Base-by-base conservation (phyloP, 1,140 invertebrate species). In the Cydia amplana region DNA sequence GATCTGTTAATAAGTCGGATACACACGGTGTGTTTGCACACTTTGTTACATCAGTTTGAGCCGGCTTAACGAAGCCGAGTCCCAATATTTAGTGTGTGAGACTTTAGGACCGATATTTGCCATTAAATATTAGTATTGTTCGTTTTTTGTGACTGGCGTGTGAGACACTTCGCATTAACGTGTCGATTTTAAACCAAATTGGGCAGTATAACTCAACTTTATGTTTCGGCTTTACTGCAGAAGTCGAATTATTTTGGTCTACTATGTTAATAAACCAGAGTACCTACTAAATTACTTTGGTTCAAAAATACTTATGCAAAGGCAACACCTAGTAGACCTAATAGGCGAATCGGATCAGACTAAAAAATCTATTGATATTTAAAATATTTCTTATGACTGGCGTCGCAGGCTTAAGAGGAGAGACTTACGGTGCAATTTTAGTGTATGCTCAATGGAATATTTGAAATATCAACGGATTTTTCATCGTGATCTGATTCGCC, bases 41-140 rank as follows among this genome's bases (percentile, higher is more conserved):
- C 83, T 85, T 87, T 75, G 87, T 90, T 90, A 89, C 85, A 88
- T 90, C 88, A 89, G 80, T 91, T 91, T 90, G 88, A 86, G 84
- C 77, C 83, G 85, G 85, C 85, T 88, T 89, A 89, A 86, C 86
- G 85, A 85, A 85, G 84, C 80, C 80, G 83, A 82, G 81, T 83
- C 85, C 83, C 85, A 90, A 90, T 88, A 88, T 90, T 89, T 90
- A 89, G 87, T 90, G 83, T 90, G 83, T 85, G 85, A 81, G 85
- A 87, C 85, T 89, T 90, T 83, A 90, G 85, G 83, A 81, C 83
- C 82, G 81, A 85, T 90, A 87, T 92, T 92, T 89, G 82, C 80
- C 78, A 82, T 86, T 83, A 88, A 92, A 92, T 91, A 91, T 92
- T 92, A 86, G 86, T 87, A 84, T 89, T 86, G 83, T 79, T 85